Evolutionary conservation across 2,797 vertebrate genomes (phyloP), one percentile per base, ranked within the genome.

Genomic region (Cottoperca gobio): DNA sequence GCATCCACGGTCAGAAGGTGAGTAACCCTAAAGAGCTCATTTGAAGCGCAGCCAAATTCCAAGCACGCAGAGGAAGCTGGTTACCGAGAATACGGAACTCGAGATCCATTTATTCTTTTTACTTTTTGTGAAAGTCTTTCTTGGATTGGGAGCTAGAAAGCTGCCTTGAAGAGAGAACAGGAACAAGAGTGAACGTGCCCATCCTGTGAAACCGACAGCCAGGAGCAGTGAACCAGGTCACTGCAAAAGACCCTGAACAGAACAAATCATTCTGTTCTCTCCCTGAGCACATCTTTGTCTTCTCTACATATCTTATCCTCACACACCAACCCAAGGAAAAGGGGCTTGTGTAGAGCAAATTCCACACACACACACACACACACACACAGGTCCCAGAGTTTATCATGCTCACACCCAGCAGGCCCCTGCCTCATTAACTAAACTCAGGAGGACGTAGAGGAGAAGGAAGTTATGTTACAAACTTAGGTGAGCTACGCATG

Each of bases 201-300:
- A 76, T 69, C 37, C 33, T n/a, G 37, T 57, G 31, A 58, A 81
- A 79, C 70, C 50, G 82, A 82, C 76, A 82, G 58, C 62, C 43
- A 66, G 78, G 59, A 4, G 0, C 86, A 83, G 73, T 82, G 89
- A 93, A 92, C 81, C 82, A 89, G 89, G 90, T 90, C 91, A 93
- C 81, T 78, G 75, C 66, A 79, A 87, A 83, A n/a, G 81, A 89
- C 85, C 81, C 85, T 82, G 79, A 85, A 81, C 74, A 67, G 73
- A 90, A 89, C 83, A 73, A 86, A 83, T 76, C 21, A 77, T 85
- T 53, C 64, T 26, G 62, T 74, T 88, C 80, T 79, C 78, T n/a
- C n/a, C 75, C 67, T 7, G 59, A 26, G 54, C 77, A 70, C 81
- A 73, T 81, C 78, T 69, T 57, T 23, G 10, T 60, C 52, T 69